Evolutionary conservation across 2,113 vertebrate genomes (phyloP).

Genomic region (Planiliza haematocheilus): DNA sequence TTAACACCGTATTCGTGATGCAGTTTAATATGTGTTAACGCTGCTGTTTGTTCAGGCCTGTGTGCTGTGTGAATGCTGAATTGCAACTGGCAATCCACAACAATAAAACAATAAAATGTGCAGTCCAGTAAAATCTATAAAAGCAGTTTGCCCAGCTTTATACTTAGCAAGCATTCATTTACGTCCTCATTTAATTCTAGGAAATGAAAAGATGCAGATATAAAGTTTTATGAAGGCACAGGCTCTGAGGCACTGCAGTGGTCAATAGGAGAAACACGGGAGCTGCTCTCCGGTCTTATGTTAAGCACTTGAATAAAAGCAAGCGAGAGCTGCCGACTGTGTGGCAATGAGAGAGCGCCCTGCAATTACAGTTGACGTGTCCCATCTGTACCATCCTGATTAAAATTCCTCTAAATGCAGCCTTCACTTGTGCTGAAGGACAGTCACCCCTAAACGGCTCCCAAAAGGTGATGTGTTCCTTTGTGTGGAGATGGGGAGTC

Average conservation of each 20-base stretch:
- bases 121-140: neutral
- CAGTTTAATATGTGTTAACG: neutral
- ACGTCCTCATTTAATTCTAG: neutral
- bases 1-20: neutral
- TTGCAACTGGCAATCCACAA: neutral
- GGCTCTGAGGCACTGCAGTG: neutral
- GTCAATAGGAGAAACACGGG: neutral
- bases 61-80: slow-evolving; percentile 1
- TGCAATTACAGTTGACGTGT: slow-evolving; percentile 30
- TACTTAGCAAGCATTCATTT: neutral
- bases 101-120: slow-evolving; percentile 8
- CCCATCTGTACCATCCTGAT: slow-evolving; percentile 58
- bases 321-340: slow-evolving; percentile 12
- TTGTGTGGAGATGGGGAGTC: slow-evolving; percentile 19
- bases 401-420: slow-evolving; percentile 30
- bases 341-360: slow-evolving; percentile 4
- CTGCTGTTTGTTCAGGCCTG: neutral
- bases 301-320: slow-evolving; percentile 1
- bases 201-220: neutral
- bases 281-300: neutral
- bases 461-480: slow-evolving; percentile 43
- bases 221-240: neutral
- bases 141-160: neutral
- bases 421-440: neutral
- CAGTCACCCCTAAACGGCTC: slow-evolving; percentile 18